A percentile compares a stretch with the other conserved stretches of the same genome.
phyloP scores from a whole-genome alignment of 2,797 vertebrate species.

The Synanceia verrucosa region DNA sequence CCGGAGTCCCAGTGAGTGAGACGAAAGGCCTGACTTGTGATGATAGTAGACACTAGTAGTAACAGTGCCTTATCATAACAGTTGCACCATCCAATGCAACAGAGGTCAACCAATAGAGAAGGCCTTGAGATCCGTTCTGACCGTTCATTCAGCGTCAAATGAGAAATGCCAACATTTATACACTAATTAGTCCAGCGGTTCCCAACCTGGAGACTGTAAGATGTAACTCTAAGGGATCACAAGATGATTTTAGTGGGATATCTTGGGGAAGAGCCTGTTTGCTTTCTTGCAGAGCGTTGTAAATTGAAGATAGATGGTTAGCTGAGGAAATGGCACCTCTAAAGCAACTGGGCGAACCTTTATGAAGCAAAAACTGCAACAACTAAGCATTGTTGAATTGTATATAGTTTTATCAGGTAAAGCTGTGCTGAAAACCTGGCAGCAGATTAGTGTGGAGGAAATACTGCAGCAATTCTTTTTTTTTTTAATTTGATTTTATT shows the following conservation, averaged over 20 bases:
- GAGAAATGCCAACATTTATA: constrained; percentile 39
- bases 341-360: constrained; percentile 19
- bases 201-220: not conserved
- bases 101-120: constrained; percentile 54
- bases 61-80: constrained; percentile 84
- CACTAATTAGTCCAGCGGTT: constrained; percentile 22
- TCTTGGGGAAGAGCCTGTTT: not conserved
- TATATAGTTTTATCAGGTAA: constrained; percentile 60
- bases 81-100: constrained; percentile 71
- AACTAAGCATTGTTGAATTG: constrained; percentile 74
- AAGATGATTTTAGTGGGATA: not conserved
- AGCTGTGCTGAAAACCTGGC: constrained; percentile 18
- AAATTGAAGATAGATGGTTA: not conserved
- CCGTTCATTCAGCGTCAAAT: constrained; percentile 37
- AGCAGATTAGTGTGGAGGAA: constrained; percentile 21
- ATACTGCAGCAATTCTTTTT: constrained; percentile 7
- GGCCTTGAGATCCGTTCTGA: constrained; percentile 12
- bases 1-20: constrained; percentile 31
- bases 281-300: constrained; percentile 2
- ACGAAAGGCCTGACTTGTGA: constrained; percentile 68
- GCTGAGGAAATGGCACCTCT: not conserved
- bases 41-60: constrained; percentile 75
- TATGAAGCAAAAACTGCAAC: constrained; percentile 53
- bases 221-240: not conserved
- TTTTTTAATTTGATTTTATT: not conserved